These are phyloP conservation scores for Dastarcus helophoroides DNA, from an alignment of 2,888 invertebrate species.

Conservation along the genomic window DNA sequence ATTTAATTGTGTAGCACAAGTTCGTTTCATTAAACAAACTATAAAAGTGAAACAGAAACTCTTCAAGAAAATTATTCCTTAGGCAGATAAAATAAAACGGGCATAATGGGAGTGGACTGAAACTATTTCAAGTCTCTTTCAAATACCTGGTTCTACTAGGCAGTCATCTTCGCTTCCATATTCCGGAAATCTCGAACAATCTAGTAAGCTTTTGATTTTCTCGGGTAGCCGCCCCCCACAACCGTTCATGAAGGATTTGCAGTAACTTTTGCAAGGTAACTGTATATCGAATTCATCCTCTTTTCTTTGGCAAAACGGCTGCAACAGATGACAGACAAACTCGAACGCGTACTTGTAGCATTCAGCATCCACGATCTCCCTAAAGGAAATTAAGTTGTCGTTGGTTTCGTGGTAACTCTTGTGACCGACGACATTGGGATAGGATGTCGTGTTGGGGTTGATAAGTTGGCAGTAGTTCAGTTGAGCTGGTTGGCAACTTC, in stretches of 20 bases:
- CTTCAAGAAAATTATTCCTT: constrained; percentile 4
- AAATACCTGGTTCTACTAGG: constrained; percentile 60
- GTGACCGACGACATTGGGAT: constrained; percentile 71
- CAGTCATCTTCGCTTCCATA: constrained; percentile 65
- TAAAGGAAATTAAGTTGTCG: constrained; percentile 68
- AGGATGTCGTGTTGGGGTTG: constrained; percentile 69
- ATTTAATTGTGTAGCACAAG: too few species aligned
- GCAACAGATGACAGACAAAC: constrained; percentile 76
- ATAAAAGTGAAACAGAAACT: too few species aligned
- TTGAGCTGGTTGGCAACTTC: constrained; percentile 57
- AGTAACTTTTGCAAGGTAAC: constrained; percentile 72
- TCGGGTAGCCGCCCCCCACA: constrained; percentile 67
- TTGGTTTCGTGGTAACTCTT: constrained; percentile 48
- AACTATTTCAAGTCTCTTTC: constrained; percentile 1
- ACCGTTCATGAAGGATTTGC: constrained; percentile 71
- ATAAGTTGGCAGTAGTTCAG: constrained; percentile 59
- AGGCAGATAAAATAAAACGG: too few species aligned
- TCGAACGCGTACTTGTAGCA: constrained; percentile 82
- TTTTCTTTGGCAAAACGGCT: constrained; percentile 56
- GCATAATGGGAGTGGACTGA: too few species aligned
- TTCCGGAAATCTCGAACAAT: constrained; percentile 71
- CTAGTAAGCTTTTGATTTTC: constrained; percentile 57
- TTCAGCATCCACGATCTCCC: constrained; percentile 81
- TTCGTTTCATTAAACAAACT: constrained; percentile 32
- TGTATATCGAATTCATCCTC: constrained; percentile 46